Evolutionary conservation across 2,113 vertebrate species (phyloP), one percentile per base, ranked within the genome.

Genomic region (Callocephalon fimbriatum): DNA sequence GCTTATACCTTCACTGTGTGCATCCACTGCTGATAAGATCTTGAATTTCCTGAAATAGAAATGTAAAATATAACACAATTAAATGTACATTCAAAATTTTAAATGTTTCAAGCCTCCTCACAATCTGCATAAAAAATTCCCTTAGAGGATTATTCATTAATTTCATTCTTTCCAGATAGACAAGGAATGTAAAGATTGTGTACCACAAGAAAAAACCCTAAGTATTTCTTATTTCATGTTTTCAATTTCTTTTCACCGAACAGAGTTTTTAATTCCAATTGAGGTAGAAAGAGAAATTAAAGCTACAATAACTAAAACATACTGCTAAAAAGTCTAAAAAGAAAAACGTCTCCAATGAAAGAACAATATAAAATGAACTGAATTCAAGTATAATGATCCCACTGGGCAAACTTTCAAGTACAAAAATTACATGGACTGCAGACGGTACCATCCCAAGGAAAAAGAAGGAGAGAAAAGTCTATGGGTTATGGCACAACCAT

Each of bases 1-100:
- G 12, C 86, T 88, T 62, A 81, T 99, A 99, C 99, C 99, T 99
- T 99, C 81, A 99, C 99, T 56, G 99, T 99, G 74, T 99, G 97
- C 95, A 99, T 98, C 99, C 99, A 99, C 8, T 99, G 99, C 83
- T 99, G 99, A 61, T 99, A 99, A 29, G 99, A 99, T 91, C 98
- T 98, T 9, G 98, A 98, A 96, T 98, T 99, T 97, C 99, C 99
- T 99, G 97, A 45, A 96, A 98, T 4, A 91, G 8, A 97, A 50
- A 91, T 4, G 12, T 37, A 72, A 94, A 63, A 80, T 29, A 62
- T 50, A 67, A 62, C 40, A 90, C 45, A 90, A 61, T 68, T 44
- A 94, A 84, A 93, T 25, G 59, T 5, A 73, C 4, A 44, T 56
- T 81, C 53, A 75, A 25, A 7, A 51, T 42, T 73, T 71, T 29